Conservation (phyloP, 1,140 invertebrate species). For the Nautilus pompilius region DNA sequence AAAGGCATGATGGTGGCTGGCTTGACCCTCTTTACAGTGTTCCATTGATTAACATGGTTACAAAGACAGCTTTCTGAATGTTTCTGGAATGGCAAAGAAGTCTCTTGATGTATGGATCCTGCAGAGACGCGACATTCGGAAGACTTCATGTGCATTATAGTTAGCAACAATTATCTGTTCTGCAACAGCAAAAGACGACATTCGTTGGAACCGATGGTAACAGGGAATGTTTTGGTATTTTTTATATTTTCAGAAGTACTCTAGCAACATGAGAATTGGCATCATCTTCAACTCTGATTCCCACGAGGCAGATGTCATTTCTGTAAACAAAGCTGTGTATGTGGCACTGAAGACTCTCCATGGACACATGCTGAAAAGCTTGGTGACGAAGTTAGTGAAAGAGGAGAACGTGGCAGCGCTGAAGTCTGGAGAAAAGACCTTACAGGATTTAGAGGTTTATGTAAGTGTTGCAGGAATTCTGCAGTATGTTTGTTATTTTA, state of each 20-base stretch:
- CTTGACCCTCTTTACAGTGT: too few species aligned
- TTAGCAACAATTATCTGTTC: too few species aligned
- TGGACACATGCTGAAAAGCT: constrained; percentile 63
- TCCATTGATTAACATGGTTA: too few species aligned
- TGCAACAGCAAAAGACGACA: too few species aligned
- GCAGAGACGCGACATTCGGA: too few species aligned
- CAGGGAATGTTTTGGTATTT: background rate
- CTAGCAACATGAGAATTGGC: constrained; percentile 49
- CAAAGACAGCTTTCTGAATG: too few species aligned
- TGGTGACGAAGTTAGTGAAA: constrained; percentile 67
- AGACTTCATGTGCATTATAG: too few species aligned
- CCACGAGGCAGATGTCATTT: constrained; percentile 9
- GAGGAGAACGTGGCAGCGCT: constrained; percentile 57
- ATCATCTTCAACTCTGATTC: constrained; percentile 50
- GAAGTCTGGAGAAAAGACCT: constrained; percentile 28
- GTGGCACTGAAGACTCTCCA: constrained; percentile 60
- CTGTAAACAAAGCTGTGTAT: constrained; percentile 51
- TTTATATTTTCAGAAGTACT: constrained; percentile 33
- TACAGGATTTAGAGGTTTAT: constrained; percentile 46
- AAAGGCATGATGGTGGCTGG: too few species aligned
- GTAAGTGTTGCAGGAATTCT: constrained; percentile 29
- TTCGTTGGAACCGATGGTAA: background rate
- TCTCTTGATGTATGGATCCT: too few species aligned
- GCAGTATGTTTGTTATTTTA: too few species aligned
- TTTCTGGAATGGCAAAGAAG: too few species aligned